Evolutionary conservation across 2,888 invertebrate species (phyloP), one percentile per base, ranked within the genome.

Genomic region (Callinectes sapidus): DNA sequence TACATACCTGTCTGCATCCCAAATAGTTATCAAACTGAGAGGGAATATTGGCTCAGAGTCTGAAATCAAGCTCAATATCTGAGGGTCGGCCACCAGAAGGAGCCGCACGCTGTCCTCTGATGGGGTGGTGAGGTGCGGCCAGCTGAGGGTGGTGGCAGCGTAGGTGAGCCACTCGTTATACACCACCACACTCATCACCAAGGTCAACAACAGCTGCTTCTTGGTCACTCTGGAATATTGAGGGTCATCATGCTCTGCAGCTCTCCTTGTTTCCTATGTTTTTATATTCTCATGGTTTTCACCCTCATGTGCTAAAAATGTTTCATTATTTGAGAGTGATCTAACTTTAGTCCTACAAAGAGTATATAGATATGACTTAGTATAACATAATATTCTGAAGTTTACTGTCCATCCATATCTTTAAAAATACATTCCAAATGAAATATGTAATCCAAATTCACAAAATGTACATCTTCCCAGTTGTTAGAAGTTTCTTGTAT

Each of bases 1-100:
- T 23, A 55, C 88, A 85, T 71, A 94, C 93, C 92, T 93, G 66
- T 94, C 87, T 32, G 93, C 93, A 94, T 94, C 93, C 94, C 93
- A 94, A 18, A 90, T 55, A 48, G 93, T 90, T 42, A 94, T 39
- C 14, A 94, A 88, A 90, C 90, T 94, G 48, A 94, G 54, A 39
- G 93, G 94, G 42, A 89, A 94, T 90, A 39, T 28, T 28, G 93
- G 93, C 42, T 94, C 92, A 28, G 93, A 91, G 18, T 92, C 61
- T 66, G 92, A 54, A 18, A 54, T 39, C 32, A 55, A 39, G 42
- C 94, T 94, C 42, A 94, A 91, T 18, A 94, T 94, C 81, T 94
- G 94, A 55, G 94, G 93, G 89, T 94, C 93, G 54, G 94, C 93
- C n/a, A 92, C 94, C 90, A 94, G 81, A 5, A 94, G 90, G 32